Conservation (phyloP, 2,113 vertebrate species). For the Psittacula cyanocephala region DNA sequence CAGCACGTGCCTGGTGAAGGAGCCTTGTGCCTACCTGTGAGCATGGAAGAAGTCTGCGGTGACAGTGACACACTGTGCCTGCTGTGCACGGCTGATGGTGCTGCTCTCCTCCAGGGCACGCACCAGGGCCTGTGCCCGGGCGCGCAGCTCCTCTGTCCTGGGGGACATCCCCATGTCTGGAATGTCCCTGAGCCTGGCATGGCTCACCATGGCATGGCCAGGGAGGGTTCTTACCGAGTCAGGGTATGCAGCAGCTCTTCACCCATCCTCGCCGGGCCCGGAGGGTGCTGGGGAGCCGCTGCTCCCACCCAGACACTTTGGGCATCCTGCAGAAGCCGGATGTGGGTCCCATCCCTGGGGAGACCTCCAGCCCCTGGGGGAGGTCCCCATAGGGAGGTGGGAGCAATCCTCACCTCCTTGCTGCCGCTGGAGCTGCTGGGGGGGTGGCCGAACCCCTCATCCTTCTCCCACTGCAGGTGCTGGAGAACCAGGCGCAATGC, state of each 20-base stretch:
- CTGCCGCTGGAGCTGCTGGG: background rate
- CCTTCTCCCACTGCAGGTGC: conserved; percentile 72
- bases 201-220: accelerated
- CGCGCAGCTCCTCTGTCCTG: conserved; percentile 76
- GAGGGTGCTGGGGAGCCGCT: accelerated
- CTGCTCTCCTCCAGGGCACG: conserved; percentile 70
- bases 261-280: background rate
- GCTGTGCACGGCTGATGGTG: background rate
- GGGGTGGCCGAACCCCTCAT: background rate
- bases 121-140: conserved; percentile 69
- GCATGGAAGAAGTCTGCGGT: background rate
- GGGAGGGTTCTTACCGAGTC: background rate
- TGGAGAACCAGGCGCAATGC: conserved; percentile 75
- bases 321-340: background rate
- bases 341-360: background rate
- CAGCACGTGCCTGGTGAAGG: background rate
- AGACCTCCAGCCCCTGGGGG: accelerated
- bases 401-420: background rate
- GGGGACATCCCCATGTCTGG: background rate
- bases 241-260: background rate
- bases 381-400: accelerated
- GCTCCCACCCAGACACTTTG: accelerated
- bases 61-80: background rate
- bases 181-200: background rate
- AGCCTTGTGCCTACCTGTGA: background rate